Evolutionary conservation across 53 echinoderm and acorn worm species (phyloP).

Genomic region (Echinometra lucunter): DNA sequence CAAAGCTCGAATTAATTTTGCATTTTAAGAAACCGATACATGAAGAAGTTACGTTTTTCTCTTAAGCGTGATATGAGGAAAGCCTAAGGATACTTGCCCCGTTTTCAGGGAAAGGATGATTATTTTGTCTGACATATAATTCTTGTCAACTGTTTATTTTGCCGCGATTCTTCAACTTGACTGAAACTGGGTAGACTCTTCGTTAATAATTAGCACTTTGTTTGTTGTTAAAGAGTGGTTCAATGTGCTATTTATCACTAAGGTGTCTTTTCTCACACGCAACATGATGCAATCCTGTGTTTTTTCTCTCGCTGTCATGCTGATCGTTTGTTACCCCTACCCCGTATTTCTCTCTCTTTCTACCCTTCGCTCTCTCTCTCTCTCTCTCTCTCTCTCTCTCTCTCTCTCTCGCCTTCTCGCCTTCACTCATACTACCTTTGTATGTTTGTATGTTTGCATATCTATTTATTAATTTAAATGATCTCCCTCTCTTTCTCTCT

Average conservation of each 20-base stretch:
- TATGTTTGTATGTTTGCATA: no score
- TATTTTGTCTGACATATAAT: not conserved
- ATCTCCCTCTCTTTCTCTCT: not conserved
- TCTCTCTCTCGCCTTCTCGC: not conserved
- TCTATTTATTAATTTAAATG: no score
- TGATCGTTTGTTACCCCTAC: no score
- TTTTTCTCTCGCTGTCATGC: no score
- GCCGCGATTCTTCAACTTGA: not conserved
- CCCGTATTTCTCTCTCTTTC: no score
- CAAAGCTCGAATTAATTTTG: no score
- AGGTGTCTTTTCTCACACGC: not conserved
- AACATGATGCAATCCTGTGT: not conserved
- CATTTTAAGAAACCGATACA: no score
- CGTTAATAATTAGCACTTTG: not conserved
- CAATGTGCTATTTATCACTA: not conserved
- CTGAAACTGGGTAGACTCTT: not conserved
- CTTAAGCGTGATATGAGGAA: no score
- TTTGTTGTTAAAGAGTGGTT: not conserved
- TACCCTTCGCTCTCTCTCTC: not conserved
- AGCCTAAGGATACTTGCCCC: no score
- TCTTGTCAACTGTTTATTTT: not conserved
- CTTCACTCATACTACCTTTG: not conserved
- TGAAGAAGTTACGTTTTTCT: no score
- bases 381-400: not conserved
- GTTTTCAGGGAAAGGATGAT: not conserved